Conservation (phyloP, 2,888 invertebrate species). For the Trachelus tabidus region DNA sequence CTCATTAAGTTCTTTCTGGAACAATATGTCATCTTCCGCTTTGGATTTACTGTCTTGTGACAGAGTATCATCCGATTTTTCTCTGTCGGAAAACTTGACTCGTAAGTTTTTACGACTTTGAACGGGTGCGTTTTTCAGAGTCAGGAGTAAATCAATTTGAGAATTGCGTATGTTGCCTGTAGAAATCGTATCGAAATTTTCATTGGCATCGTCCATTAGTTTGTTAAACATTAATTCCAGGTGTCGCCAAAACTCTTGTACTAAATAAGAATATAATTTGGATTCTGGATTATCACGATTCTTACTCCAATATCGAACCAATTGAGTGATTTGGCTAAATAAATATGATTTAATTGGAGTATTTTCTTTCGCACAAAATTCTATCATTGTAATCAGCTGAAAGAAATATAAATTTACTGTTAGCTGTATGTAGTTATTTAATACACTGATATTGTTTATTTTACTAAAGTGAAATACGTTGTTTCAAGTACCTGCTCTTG, state of each 20-base stretch:
- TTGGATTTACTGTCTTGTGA: constrained; percentile 10
- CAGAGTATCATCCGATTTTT: constrained; percentile 39
- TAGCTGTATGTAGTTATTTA: background rate
- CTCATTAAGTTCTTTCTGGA: constrained; percentile 66
- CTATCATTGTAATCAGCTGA: constrained; percentile 67
- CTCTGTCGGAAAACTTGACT: constrained; percentile 68
- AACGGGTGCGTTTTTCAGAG: constrained; percentile 64
- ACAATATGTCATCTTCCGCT: constrained; percentile 54
- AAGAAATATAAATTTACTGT: constrained; percentile 41
- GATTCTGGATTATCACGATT: constrained; percentile 58
- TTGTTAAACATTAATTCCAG: constrained; percentile 55
- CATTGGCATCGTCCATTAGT: constrained; percentile 33
- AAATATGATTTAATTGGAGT: constrained; percentile 64
- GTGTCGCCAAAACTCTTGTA: constrained; percentile 64
- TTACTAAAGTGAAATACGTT: background rate
- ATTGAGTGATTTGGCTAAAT: constrained; percentile 67
- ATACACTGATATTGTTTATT: background rate
- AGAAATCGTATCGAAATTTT: constrained; percentile 31
- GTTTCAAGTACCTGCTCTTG: constrained; percentile 50
- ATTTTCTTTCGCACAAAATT: constrained; percentile 66
- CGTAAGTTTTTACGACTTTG: constrained; percentile 67
- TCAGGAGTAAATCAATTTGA: constrained; percentile 67
- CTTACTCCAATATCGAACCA: constrained; percentile 72
- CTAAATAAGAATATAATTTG: constrained; percentile 55
- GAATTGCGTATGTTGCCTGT: constrained; percentile 39